phyloP scores from a whole-genome alignment of 1,140 invertebrate genomes.

The Conopomorpha cramerella region DNA sequence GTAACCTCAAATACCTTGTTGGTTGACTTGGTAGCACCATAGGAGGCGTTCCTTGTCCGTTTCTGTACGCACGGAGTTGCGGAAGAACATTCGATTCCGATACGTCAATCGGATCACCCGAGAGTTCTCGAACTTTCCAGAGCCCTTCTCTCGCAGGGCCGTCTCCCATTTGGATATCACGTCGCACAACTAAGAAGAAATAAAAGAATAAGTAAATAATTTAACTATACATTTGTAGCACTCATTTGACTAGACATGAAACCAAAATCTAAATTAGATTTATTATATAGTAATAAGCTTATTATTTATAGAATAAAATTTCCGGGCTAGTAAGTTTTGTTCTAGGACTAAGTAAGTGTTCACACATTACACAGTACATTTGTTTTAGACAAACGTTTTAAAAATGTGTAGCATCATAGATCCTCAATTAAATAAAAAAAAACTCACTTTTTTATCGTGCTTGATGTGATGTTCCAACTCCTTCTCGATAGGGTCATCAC shows the following conservation, averaged over 20 bases:
- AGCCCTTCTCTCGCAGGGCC: conserved; percentile 86
- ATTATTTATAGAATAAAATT: too few species aligned
- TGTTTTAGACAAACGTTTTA: too few species aligned
- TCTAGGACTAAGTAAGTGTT: too few species aligned
- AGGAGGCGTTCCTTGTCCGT: conserved; percentile 90
- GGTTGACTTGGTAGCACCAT: conserved; percentile 90
- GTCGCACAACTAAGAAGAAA: conserved; percentile 79
- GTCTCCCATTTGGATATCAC: conserved; percentile 98
- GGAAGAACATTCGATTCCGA: conserved; percentile 89
- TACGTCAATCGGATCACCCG: conserved; percentile 90
- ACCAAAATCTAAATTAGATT: too few species aligned
- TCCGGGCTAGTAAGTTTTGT: too few species aligned
- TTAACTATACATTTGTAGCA: too few species aligned
- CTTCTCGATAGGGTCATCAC: conserved; percentile 91
- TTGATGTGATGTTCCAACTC: conserved; percentile 90
- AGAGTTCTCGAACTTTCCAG: conserved; percentile 92
- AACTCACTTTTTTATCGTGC: conserved; percentile 77
- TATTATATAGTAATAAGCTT: too few species aligned
- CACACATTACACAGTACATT: too few species aligned
- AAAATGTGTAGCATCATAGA: too few species aligned
- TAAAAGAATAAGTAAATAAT: conserved; percentile 4
- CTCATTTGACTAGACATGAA: too few species aligned
- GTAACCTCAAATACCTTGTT: too few species aligned
- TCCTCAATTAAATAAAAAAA: too few species aligned
- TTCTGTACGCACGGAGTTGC: conserved; percentile 81